Evolutionary conservation across 2,888 invertebrate genomes (phyloP), one percentile per base, ranked within the genome.

Genomic region (Chrysopilus asiliformis): DNA sequence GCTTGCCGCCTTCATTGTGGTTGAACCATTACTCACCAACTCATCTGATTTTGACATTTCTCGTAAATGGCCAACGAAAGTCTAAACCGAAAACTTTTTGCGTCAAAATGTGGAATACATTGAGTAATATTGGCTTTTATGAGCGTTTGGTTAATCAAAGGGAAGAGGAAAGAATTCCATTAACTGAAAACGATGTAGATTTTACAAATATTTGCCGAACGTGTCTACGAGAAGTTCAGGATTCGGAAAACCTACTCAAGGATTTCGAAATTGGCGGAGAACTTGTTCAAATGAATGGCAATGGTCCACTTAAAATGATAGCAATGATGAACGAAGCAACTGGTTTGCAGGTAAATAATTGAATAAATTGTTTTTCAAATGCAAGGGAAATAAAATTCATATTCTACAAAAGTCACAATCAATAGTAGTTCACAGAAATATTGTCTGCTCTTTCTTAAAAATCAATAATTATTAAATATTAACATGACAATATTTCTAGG

Each of bases 261-360:
- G 36, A 38, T 5, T 41, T 38, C 25, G 41, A 41, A 38, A 41
- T 38, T 15, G 41, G 41, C 10, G 41, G 38, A n/a, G 38, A 38
- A 25, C 38, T 38, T 25, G 32, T 41, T 12, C 32, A 38, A 26
- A 19, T 35, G 16, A 38, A 38, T 29, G 39, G 36, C 3, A 36
- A 36, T 27, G 18, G 34, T n/a, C n/a, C n/a, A 13, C 22, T 41
- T 6, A 34, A 18, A 39, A 29, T 41, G 18, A 33, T 39, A 13
- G 41, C 38, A 31, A 41, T 41, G 39, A 13, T 41, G 2, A n/a
- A 17, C 6, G 38, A 41, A 32, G 24, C 31, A 15, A 34, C 41
- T 3, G 30, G 31, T 10, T 13, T 39, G 13, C 24, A 41, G 34
- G 41, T 41, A 24, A 29, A 20, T 32, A 15, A 13, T 12, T 24